Percentiles rank a stretch among this genome's conserved stretches.
Conservation (phyloP, 2,797 vertebrate species). For the Chelmon rostratus region DNA sequence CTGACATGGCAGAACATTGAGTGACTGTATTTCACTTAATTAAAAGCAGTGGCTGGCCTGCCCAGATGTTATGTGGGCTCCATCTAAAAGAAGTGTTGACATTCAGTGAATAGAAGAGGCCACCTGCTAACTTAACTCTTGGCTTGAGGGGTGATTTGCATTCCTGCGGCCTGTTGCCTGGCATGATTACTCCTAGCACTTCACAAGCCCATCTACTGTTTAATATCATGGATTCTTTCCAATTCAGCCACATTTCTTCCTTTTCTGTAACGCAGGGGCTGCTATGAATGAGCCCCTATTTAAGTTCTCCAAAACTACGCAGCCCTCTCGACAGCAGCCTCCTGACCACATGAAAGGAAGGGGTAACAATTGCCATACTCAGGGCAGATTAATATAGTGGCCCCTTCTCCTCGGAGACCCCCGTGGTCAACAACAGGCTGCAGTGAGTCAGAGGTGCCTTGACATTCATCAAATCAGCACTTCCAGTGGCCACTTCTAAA, state of each 20-base stretch:
- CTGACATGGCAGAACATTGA: conserved; percentile 84
- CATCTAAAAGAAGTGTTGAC: conserved; percentile 90
- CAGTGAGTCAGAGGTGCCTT: conserved; percentile 70
- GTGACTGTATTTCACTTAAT: conserved; percentile 92
- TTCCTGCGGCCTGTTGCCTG: conserved; percentile 96
- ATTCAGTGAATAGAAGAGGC: conserved; percentile 92
- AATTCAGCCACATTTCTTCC: conserved; percentile 87
- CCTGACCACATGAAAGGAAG: conserved; percentile 85
- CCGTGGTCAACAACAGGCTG: conserved; percentile 52
- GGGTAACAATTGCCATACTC: conserved; percentile 78
- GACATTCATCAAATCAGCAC: conserved; percentile 70
- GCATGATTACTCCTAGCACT: conserved; percentile 93
- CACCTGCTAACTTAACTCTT: conserved; percentile 96
- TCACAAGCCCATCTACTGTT: conserved; percentile 93
- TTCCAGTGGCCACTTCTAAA: conserved; percentile 56
- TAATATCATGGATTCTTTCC: conserved; percentile 91
- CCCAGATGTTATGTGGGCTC: conserved; percentile 91
- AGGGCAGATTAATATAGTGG: conserved; percentile 71
- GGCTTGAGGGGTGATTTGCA: conserved; percentile 93
- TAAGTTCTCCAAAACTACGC: conserved; percentile 72
- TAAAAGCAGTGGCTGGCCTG: conserved; percentile 90
- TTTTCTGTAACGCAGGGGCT: conserved; percentile 77
- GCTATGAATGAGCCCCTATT: conserved; percentile 85
- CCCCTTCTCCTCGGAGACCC: conserved; percentile 59
- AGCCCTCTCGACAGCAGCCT: conserved; percentile 79